Evolutionary conservation across 2,113 vertebrate species (phyloP).

Genomic region (Casuarius casuarius): DNA sequence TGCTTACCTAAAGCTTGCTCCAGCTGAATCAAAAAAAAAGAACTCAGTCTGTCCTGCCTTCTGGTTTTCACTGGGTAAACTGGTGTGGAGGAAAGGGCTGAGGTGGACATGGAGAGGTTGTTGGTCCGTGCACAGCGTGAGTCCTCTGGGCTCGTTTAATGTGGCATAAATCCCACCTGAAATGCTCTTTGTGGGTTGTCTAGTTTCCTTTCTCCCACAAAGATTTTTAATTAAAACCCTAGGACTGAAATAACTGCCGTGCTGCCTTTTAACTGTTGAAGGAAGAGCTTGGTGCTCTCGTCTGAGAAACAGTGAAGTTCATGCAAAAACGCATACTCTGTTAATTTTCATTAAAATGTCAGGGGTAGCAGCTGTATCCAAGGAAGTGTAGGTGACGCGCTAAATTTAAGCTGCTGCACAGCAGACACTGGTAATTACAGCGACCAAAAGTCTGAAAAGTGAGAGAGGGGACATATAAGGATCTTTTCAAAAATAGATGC

Average conservation of each 20-base stretch:
- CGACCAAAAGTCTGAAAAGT: background rate
- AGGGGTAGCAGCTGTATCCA: background rate
- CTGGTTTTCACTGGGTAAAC: background rate
- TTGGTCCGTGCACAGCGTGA: background rate
- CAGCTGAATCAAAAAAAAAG: background rate
- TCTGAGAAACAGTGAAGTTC: background rate
- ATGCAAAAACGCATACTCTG: background rate
- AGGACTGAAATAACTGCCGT: slow-evolving; percentile 7
- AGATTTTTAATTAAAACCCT: slow-evolving; percentile 66
- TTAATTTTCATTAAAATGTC: slow-evolving; percentile 23
- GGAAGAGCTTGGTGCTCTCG: background rate
- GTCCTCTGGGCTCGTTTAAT: slow-evolving; percentile 39
- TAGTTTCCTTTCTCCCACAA: slow-evolving; percentile 27
- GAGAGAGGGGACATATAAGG: background rate
- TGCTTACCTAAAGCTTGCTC: background rate
- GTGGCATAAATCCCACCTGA: slow-evolving; percentile 9
- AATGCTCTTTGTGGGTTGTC: background rate
- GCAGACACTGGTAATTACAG: background rate
- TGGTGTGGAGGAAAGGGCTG: background rate
- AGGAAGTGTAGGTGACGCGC: slow-evolving; percentile 12
- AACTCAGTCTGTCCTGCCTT: background rate
- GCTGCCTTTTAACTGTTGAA: background rate
- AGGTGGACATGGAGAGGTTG: background rate
- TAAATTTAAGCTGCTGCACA: slow-evolving; percentile 23
- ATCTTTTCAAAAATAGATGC: slow-evolving; percentile 30